Evolutionary conservation across 2,888 invertebrate genomes (phyloP).

Genomic region (Tiliacea aurago): DNA sequence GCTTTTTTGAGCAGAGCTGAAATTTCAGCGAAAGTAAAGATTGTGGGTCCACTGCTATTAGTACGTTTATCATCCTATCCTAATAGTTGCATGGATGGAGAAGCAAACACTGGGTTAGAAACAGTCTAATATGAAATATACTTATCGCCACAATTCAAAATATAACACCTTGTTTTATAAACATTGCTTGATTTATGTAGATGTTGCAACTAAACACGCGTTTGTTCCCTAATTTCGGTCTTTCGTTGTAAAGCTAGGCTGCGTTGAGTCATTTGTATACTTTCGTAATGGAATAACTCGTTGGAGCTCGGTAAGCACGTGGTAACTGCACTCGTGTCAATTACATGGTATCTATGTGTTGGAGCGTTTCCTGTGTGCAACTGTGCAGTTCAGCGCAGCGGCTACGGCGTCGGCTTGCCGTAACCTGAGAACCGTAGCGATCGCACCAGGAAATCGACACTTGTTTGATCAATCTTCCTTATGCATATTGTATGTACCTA

Average conservation of each 20-base stretch:
- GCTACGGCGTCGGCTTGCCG: slow-evolving; percentile 66
- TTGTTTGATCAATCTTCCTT: slow-evolving; percentile 64
- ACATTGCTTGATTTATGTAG: slow-evolving; percentile 40
- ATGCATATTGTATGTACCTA: slow-evolving; percentile 54
- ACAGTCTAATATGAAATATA: slow-evolving; percentile 16
- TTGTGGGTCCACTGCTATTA: not conserved
- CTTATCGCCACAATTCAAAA: slow-evolving; percentile 35
- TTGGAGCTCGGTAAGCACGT: slow-evolving; percentile 66
- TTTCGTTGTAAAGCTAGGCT: slow-evolving; percentile 52
- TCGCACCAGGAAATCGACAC: slow-evolving; percentile 73
- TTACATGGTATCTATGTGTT: slow-evolving; percentile 72
- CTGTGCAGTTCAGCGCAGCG: slow-evolving; percentile 51
- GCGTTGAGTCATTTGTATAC: slow-evolving; percentile 59
- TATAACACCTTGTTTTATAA: slow-evolving; percentile 43
- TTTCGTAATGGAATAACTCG: slow-evolving; percentile 61
- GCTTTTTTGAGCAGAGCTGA: not conserved
- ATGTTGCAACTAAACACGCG: slow-evolving; percentile 38
- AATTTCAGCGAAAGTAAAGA: not conserved
- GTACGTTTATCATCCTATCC: not conserved
- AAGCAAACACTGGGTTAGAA: not conserved
- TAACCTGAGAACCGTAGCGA: slow-evolving; percentile 74
- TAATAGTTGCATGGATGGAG: not conserved
- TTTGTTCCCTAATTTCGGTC: slow-evolving; percentile 56
- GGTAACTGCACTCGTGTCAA: slow-evolving; percentile 70
- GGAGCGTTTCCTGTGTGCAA: slow-evolving; percentile 73